Evolutionary conservation across 2,888 invertebrate genomes (phyloP), one percentile per base, ranked within the genome.

Genomic region (Ctena decussata): DNA sequence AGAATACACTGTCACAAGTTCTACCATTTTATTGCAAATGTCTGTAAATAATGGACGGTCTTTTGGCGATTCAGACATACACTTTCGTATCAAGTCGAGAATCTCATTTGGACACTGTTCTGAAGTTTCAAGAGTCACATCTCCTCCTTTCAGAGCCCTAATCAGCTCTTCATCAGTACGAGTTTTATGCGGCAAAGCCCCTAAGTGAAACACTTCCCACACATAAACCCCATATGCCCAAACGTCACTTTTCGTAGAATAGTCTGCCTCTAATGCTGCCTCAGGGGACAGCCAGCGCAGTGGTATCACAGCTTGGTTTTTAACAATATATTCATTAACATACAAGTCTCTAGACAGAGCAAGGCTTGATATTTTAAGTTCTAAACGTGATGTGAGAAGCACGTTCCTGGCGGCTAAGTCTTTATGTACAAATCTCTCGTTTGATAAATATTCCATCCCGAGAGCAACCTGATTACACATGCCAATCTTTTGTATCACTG

Each of bases 381-480:
- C 97, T 41, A 99, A 96, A 30, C 98, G 97, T 37, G 96, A 95
- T 0, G 98, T 97, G 83, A 99, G 97, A 82, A 99, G 96, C 95
- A 99, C 98, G 96, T 99, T 99, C 24, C 99, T 97, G 0, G 98
- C 97, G 0, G 99, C 98, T 91, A 99, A 97, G 96, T 99, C 99
- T 94, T 97, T 97, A 96, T 99, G 99, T n/a, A 98, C 97, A 92
- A 97, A 97, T 69, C 98, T 96, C 92, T 97, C 96, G 93, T 97
- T 96, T 92, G 98, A 97, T 80, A 98, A 96, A 91, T 98, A 97
- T 94, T 98, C 98, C 97, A 98, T 97, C 41, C 97, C 99, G 1
- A 97, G 96, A 0, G 98, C 98, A 41, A 98, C 97, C 94, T 99
- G 98, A 80, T 95, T 95, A 82, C 96, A 96, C 91, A 96, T 95